Conservation (phyloP, 2,113 vertebrate genomes). For the Suncus etruscus region DNA sequence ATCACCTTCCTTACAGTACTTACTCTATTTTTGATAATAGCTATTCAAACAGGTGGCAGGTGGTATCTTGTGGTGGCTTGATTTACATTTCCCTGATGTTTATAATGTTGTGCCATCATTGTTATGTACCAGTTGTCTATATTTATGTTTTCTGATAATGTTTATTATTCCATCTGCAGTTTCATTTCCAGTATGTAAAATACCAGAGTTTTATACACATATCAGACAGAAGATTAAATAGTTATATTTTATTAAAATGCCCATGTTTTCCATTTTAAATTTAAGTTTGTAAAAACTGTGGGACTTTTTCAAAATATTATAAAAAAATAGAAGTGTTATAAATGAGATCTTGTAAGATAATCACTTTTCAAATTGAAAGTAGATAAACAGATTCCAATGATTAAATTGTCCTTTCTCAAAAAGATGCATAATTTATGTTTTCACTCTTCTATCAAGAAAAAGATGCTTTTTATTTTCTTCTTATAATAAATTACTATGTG, state of each 20-base stretch:
- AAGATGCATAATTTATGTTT: not conserved
- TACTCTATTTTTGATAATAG: not conserved
- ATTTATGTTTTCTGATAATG: not conserved
- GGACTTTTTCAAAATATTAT: not conserved
- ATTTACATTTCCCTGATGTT: not conserved
- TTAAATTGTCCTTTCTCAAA: not conserved
- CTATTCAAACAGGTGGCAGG: not conserved
- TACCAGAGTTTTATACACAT: constrained; percentile 6
- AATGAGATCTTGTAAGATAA: not conserved
- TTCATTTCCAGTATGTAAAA: constrained; percentile 3
- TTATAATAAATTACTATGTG: not conserved
- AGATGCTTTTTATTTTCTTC: not conserved
- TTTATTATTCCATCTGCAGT: not conserved
- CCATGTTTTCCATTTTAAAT: not conserved
- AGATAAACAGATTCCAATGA: not conserved
- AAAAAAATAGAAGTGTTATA: not conserved
- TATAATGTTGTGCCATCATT: not conserved
- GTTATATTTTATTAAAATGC: constrained; percentile 6
- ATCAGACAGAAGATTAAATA: not conserved
- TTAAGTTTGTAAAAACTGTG: not conserved
- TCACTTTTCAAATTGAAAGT: not conserved
- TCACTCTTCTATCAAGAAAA: not conserved
- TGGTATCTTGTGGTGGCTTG: not conserved
- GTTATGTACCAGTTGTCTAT: not conserved
- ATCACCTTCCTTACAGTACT: not conserved